Evolutionary conservation across 2,113 vertebrate genomes (phyloP).

Genomic region (Lepus timidus): DNA sequence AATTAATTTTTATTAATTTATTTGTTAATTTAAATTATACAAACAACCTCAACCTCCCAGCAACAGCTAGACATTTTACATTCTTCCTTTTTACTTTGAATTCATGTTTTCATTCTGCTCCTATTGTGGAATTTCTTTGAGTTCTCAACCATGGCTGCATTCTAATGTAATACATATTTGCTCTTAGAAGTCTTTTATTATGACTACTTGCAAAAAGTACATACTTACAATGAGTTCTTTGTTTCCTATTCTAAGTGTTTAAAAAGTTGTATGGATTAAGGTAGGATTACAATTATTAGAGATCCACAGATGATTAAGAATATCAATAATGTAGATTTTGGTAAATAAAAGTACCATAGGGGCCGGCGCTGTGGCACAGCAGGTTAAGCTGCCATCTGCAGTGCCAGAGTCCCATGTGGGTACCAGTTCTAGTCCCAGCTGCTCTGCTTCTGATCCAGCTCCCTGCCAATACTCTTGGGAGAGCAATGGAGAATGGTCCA

Average conservation of each 20-base stretch:
- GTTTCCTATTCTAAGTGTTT: neutral
- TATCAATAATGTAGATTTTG: neutral
- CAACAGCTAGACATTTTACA: slow-evolving; percentile 7
- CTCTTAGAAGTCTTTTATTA: slow-evolving; percentile 3
- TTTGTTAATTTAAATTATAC: neutral
- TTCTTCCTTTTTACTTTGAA: neutral
- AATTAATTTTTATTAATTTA: too few species aligned
- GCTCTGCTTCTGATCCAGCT: too few species aligned
- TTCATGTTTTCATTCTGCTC: slow-evolving; percentile 11
- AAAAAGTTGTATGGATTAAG: slow-evolving; percentile 26
- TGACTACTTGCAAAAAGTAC: slow-evolving; percentile 31
- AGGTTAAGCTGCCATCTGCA: too few species aligned
- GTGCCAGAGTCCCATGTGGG: too few species aligned
- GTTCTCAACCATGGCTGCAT: neutral
- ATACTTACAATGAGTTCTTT: slow-evolving; percentile 18
- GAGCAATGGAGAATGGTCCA: too few species aligned
- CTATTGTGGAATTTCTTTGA: too few species aligned
- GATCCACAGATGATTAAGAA: too few species aligned
- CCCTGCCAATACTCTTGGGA: too few species aligned
- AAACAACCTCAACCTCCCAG: neutral
- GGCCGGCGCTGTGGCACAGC: too few species aligned
- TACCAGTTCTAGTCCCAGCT: too few species aligned
- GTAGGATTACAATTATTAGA: slow-evolving; percentile 2
- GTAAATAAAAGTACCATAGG: neutral
- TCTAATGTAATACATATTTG: neutral